These are phyloP conservation scores for Cnemophilus loriae DNA, from an alignment of 2,113 vertebrate genomes.

Conservation along the genomic window DNA sequence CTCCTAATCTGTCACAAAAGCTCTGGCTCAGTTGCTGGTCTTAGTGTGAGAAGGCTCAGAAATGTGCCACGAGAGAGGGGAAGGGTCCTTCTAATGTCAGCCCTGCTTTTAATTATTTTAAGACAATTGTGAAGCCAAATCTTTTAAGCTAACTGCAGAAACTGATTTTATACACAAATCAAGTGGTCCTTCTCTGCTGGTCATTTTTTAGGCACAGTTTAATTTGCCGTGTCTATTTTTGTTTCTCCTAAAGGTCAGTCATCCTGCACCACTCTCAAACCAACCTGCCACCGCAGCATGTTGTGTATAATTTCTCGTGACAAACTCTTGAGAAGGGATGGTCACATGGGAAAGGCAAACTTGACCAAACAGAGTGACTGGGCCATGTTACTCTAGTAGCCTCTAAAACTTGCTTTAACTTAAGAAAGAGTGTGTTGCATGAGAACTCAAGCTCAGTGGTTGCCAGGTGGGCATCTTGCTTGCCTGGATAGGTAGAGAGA, in stretches of 20 bases:
- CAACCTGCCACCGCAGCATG: neutral
- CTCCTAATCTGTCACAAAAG: neutral
- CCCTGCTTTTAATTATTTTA: neutral
- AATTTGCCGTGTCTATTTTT: neutral
- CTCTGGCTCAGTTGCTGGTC: neutral
- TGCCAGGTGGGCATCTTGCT: neutral
- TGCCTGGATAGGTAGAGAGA: neutral
- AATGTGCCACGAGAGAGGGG: rapidly evolving
- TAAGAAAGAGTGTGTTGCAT: neutral
- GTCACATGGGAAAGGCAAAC: neutral
- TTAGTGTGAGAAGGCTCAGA: neutral
- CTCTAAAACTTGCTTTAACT: neutral
- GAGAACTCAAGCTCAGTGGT: neutral
- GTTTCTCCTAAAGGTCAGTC: neutral
- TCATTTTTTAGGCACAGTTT: neutral
- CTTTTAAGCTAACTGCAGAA: neutral
- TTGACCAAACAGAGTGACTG: neutral
- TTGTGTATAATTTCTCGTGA: neutral
- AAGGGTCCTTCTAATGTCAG: neutral
- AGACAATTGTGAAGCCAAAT: neutral
- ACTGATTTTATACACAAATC: neutral
- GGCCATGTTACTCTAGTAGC: neutral
- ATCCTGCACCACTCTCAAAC: neutral
- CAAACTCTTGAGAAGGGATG: neutral
- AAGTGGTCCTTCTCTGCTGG: neutral